Conservation (phyloP, 2,113 vertebrate species). For the Dinomys branickii region DNA sequence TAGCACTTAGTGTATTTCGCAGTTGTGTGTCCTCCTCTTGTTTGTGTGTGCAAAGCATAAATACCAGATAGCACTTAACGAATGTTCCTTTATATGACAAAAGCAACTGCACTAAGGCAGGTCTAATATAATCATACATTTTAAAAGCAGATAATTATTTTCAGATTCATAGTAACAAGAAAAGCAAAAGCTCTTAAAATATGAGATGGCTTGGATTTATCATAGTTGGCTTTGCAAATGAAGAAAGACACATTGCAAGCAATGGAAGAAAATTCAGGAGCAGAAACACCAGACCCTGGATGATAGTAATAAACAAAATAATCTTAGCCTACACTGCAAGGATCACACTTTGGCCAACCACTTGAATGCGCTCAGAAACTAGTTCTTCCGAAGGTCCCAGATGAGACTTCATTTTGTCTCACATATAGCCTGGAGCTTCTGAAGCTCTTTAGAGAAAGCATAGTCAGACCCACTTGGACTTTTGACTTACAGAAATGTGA, state of each 20-base stretch:
- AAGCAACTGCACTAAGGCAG: neutral
- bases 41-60: neutral
- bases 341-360: neutral
- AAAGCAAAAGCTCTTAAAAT: neutral
- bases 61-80: neutral
- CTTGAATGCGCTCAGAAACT: neutral
- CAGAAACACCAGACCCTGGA: neutral
- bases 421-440: neutral
- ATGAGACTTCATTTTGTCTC: neutral
- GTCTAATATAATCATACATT: neutral
- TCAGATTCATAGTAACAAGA: neutral
- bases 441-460: neutral
- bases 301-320: neutral
- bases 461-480: neutral
- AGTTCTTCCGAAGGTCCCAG: neutral
- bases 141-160: neutral
- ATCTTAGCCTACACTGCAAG: neutral
- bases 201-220: neutral
- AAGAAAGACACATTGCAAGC: rapidly evolving
- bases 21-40: neutral
- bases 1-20: neutral
- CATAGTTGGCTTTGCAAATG: neutral
- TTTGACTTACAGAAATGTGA: neutral
- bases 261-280: neutral
- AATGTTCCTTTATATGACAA: neutral